Base-by-base conservation (phyloP, 2,113 vertebrate genomes). In the Orycteropus afer region DNA sequence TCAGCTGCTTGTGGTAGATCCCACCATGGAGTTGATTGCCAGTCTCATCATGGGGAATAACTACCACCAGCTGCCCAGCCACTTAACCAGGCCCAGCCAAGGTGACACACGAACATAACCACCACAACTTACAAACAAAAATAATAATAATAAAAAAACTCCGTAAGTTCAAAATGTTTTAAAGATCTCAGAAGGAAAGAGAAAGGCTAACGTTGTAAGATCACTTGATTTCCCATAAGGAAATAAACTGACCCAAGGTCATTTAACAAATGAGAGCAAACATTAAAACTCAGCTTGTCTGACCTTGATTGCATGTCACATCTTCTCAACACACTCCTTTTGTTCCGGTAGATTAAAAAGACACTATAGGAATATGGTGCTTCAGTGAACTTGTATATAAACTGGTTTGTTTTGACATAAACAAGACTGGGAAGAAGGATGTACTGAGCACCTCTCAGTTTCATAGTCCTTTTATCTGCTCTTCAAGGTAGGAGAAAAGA, bases 321-420 rank as follows among this genome's bases (percentile, higher is more conserved):
- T 47, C 67, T 61, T 81, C 82, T 78, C 42, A 88, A 74, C 61
- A 94, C 22, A 95, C 40, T 32, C 63, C 71, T 71, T 95, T 88
- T 76, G 76, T 86, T 94, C 40, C 51, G 86, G 79, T 42, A 79
- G 92, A 94, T 76, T 91, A 76, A 93, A 95, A 89, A 74, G 85
- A 86, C 86, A 93, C 42, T 59, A 59, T 61, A 82, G 11, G 79
- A 95, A 81, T 81, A 83, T 6, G 40, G 67, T 45, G 77, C 51
- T 87, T 94, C 90, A 85, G 53, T 53, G 71, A 89, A 76, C 34
- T 96, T 97, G 86, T 80, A 81, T 96, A 97, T 84, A 73, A 96
- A 97, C 37, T 92, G 82, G 51, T 93, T 84, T 96, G 87, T 97
- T 97, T 89, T 78, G 79, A 93, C 18, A 96, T 86, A 95, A 97